A percentile compares a stretch with the other conserved stretches of the same genome.
phyloP scores from a whole-genome alignment of 2,888 invertebrate species.

The Drosophila phalerata region DNA sequence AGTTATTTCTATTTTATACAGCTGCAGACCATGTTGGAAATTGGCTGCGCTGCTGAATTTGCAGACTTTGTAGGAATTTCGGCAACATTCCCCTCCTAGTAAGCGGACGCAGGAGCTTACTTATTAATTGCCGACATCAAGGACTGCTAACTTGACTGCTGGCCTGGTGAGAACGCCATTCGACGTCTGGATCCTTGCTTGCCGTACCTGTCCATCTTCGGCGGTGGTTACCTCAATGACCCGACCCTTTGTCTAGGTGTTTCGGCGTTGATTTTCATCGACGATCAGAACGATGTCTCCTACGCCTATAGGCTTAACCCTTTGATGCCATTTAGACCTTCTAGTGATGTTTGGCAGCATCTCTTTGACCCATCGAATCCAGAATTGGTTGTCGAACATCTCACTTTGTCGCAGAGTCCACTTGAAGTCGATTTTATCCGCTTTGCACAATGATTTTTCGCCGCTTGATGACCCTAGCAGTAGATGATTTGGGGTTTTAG shows the following conservation, averaged over 20 bases:
- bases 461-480: neutral
- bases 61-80: neutral
- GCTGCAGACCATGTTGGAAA: no score
- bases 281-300: neutral
- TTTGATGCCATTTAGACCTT: neutral
- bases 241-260: constrained; percentile 5
- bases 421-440: neutral
- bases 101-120: neutral
- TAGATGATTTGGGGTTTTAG: constrained; percentile 6
- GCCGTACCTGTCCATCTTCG: constrained; percentile 11
- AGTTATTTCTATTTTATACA: no score
- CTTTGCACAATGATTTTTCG: neutral
- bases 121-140: no score
- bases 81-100: constrained; percentile 4
- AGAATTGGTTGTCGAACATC: constrained; percentile 1
- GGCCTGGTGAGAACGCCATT: neutral
- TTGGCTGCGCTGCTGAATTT: neutral
- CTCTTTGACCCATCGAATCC: constrained; percentile 2
- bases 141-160: constrained; percentile 5
- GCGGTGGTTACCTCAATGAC: constrained; percentile 11
- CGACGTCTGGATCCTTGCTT: neutral
- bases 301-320: neutral
- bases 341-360: neutral
- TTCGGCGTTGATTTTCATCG: neutral
- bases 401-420: constrained; percentile 6